Evolutionary conservation across 2,888 invertebrate species (phyloP).

Genomic region (Carpatolechia fugitivella): DNA sequence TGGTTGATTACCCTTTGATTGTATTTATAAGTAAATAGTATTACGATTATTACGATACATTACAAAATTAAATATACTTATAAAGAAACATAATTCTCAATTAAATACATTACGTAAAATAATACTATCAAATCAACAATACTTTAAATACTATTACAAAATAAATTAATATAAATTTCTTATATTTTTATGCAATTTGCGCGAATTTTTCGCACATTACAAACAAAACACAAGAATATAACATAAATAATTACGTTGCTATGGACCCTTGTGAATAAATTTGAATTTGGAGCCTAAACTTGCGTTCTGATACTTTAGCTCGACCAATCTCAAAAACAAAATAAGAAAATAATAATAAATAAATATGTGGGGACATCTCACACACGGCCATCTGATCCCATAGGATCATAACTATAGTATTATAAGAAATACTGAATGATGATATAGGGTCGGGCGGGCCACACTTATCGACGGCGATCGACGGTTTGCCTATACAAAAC

Average conservation of each 20-base stretch:
- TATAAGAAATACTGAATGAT: too few relatives aligned
- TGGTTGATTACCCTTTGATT: conserved; percentile 14
- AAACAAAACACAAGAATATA: background rate
- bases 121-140: too few relatives aligned
- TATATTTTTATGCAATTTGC: background rate
- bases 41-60: background rate
- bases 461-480: too few relatives aligned
- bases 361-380: too few relatives aligned
- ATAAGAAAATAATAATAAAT: too few relatives aligned
- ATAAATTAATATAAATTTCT: background rate
- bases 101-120: background rate
- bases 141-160: background rate
- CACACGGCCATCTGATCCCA: too few relatives aligned
- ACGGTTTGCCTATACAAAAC: too few relatives aligned
- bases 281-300: conserved; percentile 18
- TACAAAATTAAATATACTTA: background rate
- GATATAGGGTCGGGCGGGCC: too few relatives aligned
- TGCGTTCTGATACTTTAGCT: conserved; percentile 6
- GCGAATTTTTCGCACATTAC: background rate
- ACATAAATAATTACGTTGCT: conserved; percentile 9
- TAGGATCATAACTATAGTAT: too few relatives aligned
- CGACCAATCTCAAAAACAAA: too few relatives aligned
- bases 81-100: background rate
- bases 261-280: conserved; percentile 13
- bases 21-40: background rate